Percentiles rank a stretch among this genome's conserved stretches.
phyloP scores from a whole-genome alignment of 1,140 invertebrate genomes.

The Olivierus martensii region DNA sequence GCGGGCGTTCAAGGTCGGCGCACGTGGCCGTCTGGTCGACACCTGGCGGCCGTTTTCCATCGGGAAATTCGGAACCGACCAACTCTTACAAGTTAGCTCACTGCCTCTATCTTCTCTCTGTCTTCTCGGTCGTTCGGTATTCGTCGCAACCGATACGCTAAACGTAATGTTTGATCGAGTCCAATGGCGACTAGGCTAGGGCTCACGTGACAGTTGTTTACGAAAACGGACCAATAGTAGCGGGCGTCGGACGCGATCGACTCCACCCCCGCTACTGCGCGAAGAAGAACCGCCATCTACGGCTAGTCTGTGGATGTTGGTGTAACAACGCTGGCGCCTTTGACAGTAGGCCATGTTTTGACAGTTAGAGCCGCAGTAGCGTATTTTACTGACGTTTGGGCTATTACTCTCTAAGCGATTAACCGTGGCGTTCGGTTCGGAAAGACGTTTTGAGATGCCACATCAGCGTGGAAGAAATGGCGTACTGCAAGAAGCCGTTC shows the following conservation, averaged over 20 bases:
- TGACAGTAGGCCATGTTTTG: neutral
- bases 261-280: no score
- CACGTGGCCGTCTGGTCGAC: conserved; percentile 8
- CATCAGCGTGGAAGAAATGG: neutral
- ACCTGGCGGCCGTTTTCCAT: neutral
- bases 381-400: neutral
- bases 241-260: no score
- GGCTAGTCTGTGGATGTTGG: no score
- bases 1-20: conserved; percentile 12
- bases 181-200: neutral
- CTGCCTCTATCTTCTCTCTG: neutral
- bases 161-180: neutral
- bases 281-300: no score
- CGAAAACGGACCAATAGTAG: neutral
- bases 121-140: neutral
- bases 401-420: neutral
- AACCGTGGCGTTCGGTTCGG: neutral
- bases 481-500: neutral
- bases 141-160: neutral
- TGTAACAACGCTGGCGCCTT: neutral
- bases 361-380: neutral
- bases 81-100: no score
- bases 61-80: neutral
- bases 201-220: neutral
- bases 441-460: neutral